Conservation (phyloP, 2,113 vertebrate species). For the Rhea americana region DNA sequence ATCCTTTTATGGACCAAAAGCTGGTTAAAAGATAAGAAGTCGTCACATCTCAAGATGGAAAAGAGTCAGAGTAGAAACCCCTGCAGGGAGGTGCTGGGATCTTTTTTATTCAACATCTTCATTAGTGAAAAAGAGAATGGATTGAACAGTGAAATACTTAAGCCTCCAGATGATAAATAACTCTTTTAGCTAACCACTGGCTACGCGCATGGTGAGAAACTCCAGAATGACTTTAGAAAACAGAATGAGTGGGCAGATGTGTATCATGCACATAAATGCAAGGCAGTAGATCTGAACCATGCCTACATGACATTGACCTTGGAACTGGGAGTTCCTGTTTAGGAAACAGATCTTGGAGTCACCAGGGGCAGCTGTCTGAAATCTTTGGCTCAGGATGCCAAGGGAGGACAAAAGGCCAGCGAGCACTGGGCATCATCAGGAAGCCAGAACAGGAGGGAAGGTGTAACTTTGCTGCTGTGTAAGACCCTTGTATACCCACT, state of each 20-base stretch:
- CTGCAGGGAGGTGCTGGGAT: neutral
- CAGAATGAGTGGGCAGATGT: neutral
- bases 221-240: neutral
- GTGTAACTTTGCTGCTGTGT: neutral
- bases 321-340: neutral
- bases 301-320: neutral
- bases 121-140: neutral
- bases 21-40: neutral
- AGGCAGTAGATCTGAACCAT: neutral
- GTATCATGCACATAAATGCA: neutral
- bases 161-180: neutral
- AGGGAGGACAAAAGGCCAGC: neutral
- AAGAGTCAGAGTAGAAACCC: neutral
- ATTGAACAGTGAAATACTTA: neutral
- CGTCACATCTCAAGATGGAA: neutral
- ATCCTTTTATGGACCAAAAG: neutral
- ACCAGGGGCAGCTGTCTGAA: neutral
- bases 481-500: neutral
- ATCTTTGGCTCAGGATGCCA: neutral
- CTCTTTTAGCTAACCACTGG: neutral
- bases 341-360: neutral
- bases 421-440: rapidly evolving
- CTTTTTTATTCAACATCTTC: neutral
- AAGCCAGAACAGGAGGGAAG: neutral
- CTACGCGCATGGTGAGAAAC: neutral